These are phyloP conservation scores for Otocyon megalotis DNA, from an alignment of 2,113 vertebrate species.

Conservation along the genomic window DNA sequence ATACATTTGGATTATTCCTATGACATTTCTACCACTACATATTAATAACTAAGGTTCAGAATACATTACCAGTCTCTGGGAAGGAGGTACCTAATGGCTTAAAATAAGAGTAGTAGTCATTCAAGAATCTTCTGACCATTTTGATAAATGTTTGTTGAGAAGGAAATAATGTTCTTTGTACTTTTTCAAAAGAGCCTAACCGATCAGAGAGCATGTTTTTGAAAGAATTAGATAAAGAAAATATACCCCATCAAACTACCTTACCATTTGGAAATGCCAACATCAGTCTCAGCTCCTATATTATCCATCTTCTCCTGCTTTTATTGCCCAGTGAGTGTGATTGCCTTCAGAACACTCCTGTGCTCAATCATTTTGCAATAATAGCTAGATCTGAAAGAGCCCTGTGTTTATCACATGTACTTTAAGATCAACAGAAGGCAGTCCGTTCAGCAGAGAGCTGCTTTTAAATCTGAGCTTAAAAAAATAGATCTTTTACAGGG, in stretches of 20 bases:
- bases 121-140: not conserved
- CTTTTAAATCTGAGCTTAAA: slow-evolving; percentile 31
- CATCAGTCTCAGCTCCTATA: fast-evolving
- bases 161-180: not conserved
- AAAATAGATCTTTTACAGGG: not conserved
- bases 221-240: not conserved
- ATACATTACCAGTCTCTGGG: no score
- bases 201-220: not conserved
- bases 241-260: not conserved
- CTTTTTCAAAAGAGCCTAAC: not conserved
- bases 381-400: not conserved
- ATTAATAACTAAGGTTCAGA: not conserved
- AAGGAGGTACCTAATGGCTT: not conserved
- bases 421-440: not conserved
- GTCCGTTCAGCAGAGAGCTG: not conserved
- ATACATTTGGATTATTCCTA: not conserved
- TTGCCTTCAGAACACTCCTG: not conserved
- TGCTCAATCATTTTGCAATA: not conserved
- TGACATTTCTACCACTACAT: not conserved
- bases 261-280: not conserved
- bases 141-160: not conserved
- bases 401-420: not conserved
- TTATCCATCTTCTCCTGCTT: not conserved
- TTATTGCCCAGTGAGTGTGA: not conserved
- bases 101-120: not conserved